A percentile compares a stretch with the other conserved stretches of the same genome.
These are phyloP conservation scores for Turritopsis dohrnii DNA, from an alignment of 30 jellyfish, hydroid and myxozoan genomes.

Conservation along the genomic window DNA sequence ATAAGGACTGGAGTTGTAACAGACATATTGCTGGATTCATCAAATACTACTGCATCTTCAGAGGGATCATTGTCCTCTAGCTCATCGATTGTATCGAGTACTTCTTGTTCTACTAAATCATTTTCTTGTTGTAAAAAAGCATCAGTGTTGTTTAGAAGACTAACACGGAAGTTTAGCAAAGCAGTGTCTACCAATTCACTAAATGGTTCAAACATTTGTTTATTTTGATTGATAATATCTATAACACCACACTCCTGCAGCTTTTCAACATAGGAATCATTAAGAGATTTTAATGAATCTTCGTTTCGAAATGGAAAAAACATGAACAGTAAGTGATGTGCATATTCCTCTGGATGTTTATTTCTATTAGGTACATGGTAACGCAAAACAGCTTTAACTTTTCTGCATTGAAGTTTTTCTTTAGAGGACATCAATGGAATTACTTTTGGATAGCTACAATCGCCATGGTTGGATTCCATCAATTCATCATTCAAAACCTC, in stretches of 20 bases:
- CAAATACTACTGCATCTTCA: background rate
- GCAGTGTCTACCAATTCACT: conserved; percentile 23
- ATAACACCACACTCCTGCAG: background rate
- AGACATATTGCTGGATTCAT: background rate
- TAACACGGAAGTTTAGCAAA: background rate
- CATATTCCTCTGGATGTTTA: conserved; percentile 24
- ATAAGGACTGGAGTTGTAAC: background rate
- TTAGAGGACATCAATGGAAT: conserved; percentile 19
- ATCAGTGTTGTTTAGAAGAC: background rate
- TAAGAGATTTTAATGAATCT: background rate
- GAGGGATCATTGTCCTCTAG: background rate
- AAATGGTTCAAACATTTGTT: background rate
- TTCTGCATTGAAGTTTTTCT: conserved; percentile 20
- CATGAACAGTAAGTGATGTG: conserved; percentile 29
- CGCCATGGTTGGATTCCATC: background rate
- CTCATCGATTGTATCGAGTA: background rate
- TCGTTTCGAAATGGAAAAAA: conserved; percentile 21
- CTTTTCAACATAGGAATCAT: background rate
- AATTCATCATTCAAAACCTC: conserved; percentile 10
- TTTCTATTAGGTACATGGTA: conserved; percentile 18
- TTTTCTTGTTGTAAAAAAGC: conserved; percentile 3
- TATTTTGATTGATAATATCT: background rate
- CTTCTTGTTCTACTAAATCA: background rate
- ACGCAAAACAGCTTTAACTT: conserved; percentile 28
- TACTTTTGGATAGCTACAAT: background rate